Evolutionary conservation across 2,888 invertebrate genomes (phyloP), one percentile per base, ranked within the genome.

Genomic region (Pilophorus perplexus): DNA sequence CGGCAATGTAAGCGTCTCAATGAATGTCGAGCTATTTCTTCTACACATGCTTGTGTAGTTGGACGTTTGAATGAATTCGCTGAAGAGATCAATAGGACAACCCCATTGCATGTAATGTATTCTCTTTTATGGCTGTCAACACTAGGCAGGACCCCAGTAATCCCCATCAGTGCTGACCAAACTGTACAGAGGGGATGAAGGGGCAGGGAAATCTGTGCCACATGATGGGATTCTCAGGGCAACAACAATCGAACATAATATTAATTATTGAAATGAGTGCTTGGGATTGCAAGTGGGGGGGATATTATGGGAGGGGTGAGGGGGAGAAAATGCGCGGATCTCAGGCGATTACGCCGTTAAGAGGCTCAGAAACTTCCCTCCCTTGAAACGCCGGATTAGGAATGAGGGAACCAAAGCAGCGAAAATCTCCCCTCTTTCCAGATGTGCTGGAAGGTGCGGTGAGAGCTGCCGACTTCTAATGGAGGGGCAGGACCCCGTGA

Each of bases 321-420:
- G 8, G 10, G 3, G 6, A 10, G n/a, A 37, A 20, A n/a, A n/a
- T 22, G 10, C 20, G 25, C n/a, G 27, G 59, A 59, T 59, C 59
- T 59, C 59, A 59, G 59, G 42, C 59, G 59, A 59, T 59, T 59
- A 59, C 59, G 59, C 42, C 59, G 59, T 59, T 59, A 59, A 59
- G 59, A 59, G 59, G 59, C 59, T 59, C 59, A 59, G 14, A 2
- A 14, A 5, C 12, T 42, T 16, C 40, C 10, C 14, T 37, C 28
- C 5, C 28, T 23, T 16, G 16, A 8, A 50, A 28, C 50, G 27
- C 28, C 14, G 46, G 46, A 46, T 46, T 46, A 46, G 16, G 40
- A 40, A 46, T 20, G 46, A 46, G 23, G 46, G 46, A 22, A 46
- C 22, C 22, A 46, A 22, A 46, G 46, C 50, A n/a, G 23, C n/a